These are phyloP conservation scores for Bombyx mori DNA, from an alignment of 1,140 invertebrate species.

Conservation along the genomic window ASM3026992v2 NC_085133.1:4117001-4117500, in stretches of 20 bases:
- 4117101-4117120: conserved; percentile 83
- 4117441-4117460: conserved; percentile 18
- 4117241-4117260: conserved; percentile 51
- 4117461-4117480: conserved; percentile 33
- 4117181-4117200: conserved; percentile 90
- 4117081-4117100: conserved; percentile 76
- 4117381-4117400: no score
- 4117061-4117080: conserved; percentile 82
- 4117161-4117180: conserved; percentile 79
- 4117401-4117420: conserved; percentile 21
- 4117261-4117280: conserved; percentile 45
- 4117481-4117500: not conserved
- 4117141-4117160: conserved; percentile 82
- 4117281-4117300: conserved; percentile 69
- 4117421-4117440: conserved; percentile 30
- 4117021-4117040: conserved; percentile 70
- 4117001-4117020: conserved; percentile 72
- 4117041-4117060: conserved; percentile 80
- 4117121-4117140: conserved; percentile 82
- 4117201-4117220: conserved; percentile 93
- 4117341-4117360: not conserved
- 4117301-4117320: conserved; percentile 42
- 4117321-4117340: conserved; percentile 24
- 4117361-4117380: no score
- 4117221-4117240: conserved; percentile 87